These are phyloP conservation scores for Gryon sp. DNA, from an alignment of 1,140 invertebrate genomes.

Conservation along the genomic window DNA sequence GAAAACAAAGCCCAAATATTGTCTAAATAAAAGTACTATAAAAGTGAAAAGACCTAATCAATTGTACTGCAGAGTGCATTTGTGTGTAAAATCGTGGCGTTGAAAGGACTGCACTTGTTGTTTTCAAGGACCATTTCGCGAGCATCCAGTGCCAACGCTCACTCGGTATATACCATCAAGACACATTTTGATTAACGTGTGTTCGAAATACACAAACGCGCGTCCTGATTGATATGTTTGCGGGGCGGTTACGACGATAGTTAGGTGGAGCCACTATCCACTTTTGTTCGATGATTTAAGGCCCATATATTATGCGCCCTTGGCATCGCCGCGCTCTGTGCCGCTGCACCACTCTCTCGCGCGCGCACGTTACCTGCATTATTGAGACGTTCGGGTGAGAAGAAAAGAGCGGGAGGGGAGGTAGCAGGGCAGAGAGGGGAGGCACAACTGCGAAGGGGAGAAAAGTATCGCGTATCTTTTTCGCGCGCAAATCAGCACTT, in stretches of 20 bases:
- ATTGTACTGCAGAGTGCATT: conserved; percentile 42
- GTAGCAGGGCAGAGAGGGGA: conserved; percentile 27
- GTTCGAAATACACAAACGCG: conserved; percentile 64
- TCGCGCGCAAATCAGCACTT: conserved; percentile 63
- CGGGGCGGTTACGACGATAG: conserved; percentile 72
- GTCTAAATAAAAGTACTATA: not conserved
- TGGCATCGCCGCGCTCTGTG: conserved; percentile 67
- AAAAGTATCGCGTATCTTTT: conserved; percentile 52
- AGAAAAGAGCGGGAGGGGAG: conserved; percentile 50
- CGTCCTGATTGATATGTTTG: conserved; percentile 78
- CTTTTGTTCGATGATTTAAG: conserved; percentile 75
- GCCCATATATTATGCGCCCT: conserved; percentile 75
- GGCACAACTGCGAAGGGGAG: conserved; percentile 8
- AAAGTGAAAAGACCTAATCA: conserved; percentile 45
- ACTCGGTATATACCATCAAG: too few relatives aligned
- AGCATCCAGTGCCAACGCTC: conserved; percentile 25
- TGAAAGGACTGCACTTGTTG: conserved; percentile 57
- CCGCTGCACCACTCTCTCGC: conserved; percentile 66
- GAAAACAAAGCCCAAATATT: conserved; percentile 7
- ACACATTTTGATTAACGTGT: conserved; percentile 71
- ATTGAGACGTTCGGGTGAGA: conserved; percentile 72
- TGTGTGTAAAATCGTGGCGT: conserved; percentile 41
- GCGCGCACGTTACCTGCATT: conserved; percentile 68
- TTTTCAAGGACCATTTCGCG: conserved; percentile 52
- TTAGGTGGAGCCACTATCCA: conserved; percentile 73